phyloP scores from a whole-genome alignment of 2,113 vertebrate species.

The Myanophis thanlyinensis region DNA sequence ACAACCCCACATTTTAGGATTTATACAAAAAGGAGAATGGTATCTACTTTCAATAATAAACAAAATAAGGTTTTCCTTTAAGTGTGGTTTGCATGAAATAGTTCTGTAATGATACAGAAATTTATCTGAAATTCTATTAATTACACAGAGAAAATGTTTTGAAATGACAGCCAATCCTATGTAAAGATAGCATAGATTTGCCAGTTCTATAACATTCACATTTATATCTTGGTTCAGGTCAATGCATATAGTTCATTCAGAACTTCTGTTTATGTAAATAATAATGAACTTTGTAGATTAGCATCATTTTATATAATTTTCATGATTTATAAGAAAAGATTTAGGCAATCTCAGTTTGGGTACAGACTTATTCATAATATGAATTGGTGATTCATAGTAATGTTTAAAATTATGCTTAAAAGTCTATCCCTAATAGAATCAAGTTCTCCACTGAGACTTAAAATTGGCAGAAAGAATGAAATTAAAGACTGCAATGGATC shows the following conservation, averaged over 20 bases:
- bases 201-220: conserved; percentile 27
- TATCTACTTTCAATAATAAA: not conserved
- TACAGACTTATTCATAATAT: not conserved
- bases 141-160: not conserved
- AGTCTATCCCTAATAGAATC: not conserved
- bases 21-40: not conserved
- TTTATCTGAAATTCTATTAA: not conserved
- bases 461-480: not conserved
- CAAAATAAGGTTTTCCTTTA: not conserved
- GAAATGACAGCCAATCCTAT: conserved; percentile 16
- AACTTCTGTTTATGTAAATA: not conserved
- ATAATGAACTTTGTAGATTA: not conserved
- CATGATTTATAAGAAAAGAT: not conserved
- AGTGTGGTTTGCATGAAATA: not conserved
- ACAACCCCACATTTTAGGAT: not conserved
- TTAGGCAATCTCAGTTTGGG: not conserved
- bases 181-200: conserved; percentile 25
- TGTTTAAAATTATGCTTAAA: not conserved
- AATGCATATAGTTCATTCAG: not conserved
- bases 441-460: not conserved
- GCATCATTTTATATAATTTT: not conserved
- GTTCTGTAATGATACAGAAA: not conserved
- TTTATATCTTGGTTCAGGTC: conserved; percentile 9
- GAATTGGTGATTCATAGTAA: not conserved
- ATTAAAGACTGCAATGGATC: not conserved